phyloP scores from a whole-genome alignment of 2,113 vertebrate species.

The Mungos mungo region DNA sequence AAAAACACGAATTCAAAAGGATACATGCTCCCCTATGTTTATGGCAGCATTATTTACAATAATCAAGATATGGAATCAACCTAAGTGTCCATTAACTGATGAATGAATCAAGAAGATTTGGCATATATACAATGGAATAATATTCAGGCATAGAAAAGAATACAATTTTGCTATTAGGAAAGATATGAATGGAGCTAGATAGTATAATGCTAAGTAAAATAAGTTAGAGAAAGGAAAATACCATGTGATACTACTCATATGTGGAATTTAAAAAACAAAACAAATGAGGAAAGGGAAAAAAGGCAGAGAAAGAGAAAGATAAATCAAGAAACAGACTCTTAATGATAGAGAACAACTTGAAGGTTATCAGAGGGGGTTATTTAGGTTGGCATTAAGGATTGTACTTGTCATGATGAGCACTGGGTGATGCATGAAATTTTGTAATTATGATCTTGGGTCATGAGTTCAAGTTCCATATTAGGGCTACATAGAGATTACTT shows the following conservation, averaged over 20 bases:
- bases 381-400: neutral
- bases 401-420: neutral
- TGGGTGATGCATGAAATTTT: neutral
- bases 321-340: neutral
- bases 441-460: neutral
- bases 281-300: neutral
- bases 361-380: neutral
- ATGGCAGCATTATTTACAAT: neutral
- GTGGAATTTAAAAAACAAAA: neutral
- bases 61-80: neutral
- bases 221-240: neutral
- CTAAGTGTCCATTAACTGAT: neutral
- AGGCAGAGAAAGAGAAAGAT: neutral
- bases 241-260: neutral
- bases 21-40: neutral
- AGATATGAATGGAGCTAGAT: neutral
- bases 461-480: too few species aligned
- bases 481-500: too few species aligned
- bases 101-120: neutral
- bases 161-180: neutral
- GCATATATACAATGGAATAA: neutral
- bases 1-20: neutral
- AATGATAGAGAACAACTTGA: neutral
- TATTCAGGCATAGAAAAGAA: neutral
- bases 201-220: neutral